Conservation (phyloP, 1,140 invertebrate species). For the Hylyphantes graminicola region DNA sequence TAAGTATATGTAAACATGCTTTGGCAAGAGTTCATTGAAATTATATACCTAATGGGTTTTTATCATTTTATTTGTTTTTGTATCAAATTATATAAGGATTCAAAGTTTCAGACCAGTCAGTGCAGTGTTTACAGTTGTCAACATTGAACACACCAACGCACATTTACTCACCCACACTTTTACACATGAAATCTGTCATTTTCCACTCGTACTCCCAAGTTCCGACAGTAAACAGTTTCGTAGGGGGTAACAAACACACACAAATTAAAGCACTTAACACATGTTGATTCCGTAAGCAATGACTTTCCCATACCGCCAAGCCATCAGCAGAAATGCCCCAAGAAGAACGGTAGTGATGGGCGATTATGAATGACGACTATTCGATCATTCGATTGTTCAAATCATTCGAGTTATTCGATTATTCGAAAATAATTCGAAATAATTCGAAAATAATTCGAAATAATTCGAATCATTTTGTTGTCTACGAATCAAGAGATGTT, state of each 20-base stretch:
- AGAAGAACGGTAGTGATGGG: conserved; percentile 22
- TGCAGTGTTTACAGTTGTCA: conserved; percentile 38
- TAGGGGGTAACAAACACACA: background rate
- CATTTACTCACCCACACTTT: conserved; percentile 44
- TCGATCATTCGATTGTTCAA: too few species aligned
- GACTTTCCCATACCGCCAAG: conserved; percentile 56
- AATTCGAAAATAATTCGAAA: too few species aligned
- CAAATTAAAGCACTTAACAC: conserved; percentile 49
- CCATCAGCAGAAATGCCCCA: conserved; percentile 43
- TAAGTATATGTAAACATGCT: background rate
- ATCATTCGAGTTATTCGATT: too few species aligned
- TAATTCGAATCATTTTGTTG: too few species aligned
- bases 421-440: too few species aligned
- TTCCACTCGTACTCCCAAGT: conserved; percentile 30
- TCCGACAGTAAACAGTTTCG: background rate
- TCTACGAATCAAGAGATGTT: too few species aligned
- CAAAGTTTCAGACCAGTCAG: background rate
- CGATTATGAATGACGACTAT: too few species aligned
- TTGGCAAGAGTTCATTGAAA: background rate
- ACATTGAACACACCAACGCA: background rate
- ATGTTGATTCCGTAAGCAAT: conserved; percentile 51
- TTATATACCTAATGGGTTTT: background rate
- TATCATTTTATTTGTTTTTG: background rate
- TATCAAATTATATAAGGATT: background rate
- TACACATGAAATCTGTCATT: conserved; percentile 37